Conservation (phyloP, 2,113 vertebrate species). For the Petroica traversi region DNA sequence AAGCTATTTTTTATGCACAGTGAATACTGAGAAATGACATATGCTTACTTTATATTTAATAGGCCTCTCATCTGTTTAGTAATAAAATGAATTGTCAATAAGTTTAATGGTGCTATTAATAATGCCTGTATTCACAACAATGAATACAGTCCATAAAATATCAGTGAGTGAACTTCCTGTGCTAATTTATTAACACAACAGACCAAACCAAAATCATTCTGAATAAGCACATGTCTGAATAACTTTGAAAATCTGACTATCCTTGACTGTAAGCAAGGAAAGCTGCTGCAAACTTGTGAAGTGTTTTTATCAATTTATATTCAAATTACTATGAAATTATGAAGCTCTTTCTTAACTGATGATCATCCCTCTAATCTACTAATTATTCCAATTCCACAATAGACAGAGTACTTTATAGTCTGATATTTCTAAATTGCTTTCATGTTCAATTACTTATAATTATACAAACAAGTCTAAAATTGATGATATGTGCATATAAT, state of each 20-base stretch:
- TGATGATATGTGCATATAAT: constrained; percentile 53
- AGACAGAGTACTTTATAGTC: constrained; percentile 14
- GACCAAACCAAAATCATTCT: background rate
- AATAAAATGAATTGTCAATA: background rate
- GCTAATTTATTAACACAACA: background rate
- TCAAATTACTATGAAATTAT: background rate
- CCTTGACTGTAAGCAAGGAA: background rate
- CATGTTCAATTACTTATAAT: constrained; percentile 69
- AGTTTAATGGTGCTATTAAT: background rate
- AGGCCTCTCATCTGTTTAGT: background rate
- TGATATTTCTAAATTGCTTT: constrained; percentile 50
- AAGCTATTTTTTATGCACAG: background rate
- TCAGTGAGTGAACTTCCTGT: background rate
- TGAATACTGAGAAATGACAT: background rate
- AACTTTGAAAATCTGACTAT: background rate
- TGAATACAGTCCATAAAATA: background rate
- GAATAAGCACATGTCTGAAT: background rate
- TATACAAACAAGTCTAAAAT: constrained; percentile 68
- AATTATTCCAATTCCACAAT: constrained; percentile 41
- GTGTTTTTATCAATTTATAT: background rate
- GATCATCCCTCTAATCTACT: constrained; percentile 37
- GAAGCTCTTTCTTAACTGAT: constrained; percentile 24
- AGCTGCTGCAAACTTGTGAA: background rate
- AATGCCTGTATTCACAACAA: background rate
- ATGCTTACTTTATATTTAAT: background rate